Conservation (phyloP, 1,140 invertebrate species). For the Monomorium pharaonis region DNA sequence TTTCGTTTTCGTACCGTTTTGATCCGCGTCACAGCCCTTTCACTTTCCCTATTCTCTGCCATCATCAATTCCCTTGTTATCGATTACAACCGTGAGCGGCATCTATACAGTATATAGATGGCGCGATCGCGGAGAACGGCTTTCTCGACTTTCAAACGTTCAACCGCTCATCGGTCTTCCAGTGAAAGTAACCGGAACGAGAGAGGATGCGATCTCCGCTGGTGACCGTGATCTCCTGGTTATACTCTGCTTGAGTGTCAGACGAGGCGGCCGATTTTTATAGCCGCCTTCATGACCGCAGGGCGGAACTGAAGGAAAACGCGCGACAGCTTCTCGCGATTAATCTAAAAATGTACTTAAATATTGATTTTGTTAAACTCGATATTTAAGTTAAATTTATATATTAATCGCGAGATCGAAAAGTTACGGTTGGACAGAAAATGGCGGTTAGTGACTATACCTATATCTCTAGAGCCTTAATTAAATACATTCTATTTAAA, state of each 20-base stretch:
- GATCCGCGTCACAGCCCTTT: too few species aligned
- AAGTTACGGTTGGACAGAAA: too few species aligned
- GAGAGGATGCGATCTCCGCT: slow-evolving; percentile 68
- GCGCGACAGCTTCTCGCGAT: too few species aligned
- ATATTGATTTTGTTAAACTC: too few species aligned
- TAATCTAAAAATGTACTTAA: too few species aligned
- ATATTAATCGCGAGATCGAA: too few species aligned
- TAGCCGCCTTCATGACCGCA: slow-evolving; percentile 2
- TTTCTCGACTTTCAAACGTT: slow-evolving; percentile 77
- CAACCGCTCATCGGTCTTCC: slow-evolving; percentile 72
- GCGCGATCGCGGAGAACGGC: slow-evolving; percentile 48
- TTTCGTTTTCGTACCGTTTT: too few species aligned
- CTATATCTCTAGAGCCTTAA: too few species aligned
- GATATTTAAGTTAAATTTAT: too few species aligned
- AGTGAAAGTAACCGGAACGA: slow-evolving; percentile 75
- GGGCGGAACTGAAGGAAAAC: too few species aligned
- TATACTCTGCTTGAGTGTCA: slow-evolving; percentile 15
- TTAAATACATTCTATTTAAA: too few species aligned
- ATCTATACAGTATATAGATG: slow-evolving; percentile 23
- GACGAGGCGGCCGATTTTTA: slow-evolving; percentile 8
- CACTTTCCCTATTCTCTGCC: background rate
- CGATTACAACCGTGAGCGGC: slow-evolving; percentile 13
- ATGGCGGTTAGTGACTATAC: too few species aligned
- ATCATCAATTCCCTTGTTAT: slow-evolving; percentile 19
- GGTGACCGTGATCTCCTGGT: slow-evolving; percentile 72